Evolutionary conservation across 2,113 vertebrate genomes (phyloP).

Genomic region (cat (Felis catus)): F.catus_Fca126_mat1.0 CM031424.1:74048501-74049000

Average conservation of each 20-base stretch:
- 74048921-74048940: not conserved
- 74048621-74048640: not conserved
- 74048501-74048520: slow-evolving; percentile 30
- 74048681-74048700: rapidly evolving
- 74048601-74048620: not conserved
- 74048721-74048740: no score
- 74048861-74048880: no score
- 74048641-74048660: not conserved
- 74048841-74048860: not conserved
- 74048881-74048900: not conserved
- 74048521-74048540: not conserved
- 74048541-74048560: not conserved
- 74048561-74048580: not conserved
- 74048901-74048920: not conserved
- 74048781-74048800: not conserved
- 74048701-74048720: no score
- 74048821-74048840: not conserved
- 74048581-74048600: not conserved
- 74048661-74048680: not conserved
- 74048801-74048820: not conserved
- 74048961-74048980: not conserved
- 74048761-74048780: rapidly evolving
- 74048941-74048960: not conserved
- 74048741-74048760: not conserved
- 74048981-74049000: not conserved